Base-by-base conservation (phyloP, 2,113 vertebrate species). In the Cheilinus undulatus region DNA sequence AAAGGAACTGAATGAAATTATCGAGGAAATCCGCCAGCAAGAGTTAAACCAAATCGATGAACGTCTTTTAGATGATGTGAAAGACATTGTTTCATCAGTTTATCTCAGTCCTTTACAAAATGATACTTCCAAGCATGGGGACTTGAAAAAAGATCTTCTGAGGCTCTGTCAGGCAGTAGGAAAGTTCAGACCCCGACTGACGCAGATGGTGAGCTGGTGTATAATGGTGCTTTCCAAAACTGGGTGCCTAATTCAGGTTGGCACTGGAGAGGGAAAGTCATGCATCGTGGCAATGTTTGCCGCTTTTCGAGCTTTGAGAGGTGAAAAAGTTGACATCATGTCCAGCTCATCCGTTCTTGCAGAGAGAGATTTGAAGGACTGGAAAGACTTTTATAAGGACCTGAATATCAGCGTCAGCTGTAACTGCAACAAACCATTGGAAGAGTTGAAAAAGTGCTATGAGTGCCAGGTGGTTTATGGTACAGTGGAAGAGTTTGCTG, bases 221-320 rank as follows among this genome's bases (percentile, higher is more conserved):
- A 38, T 91, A 7, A 73, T 92, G 76, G 90, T 76, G 71, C 86
- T 88, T 15, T 91, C 91, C 12, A 2, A 48, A 51, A 70, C 83
- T 17, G 89, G 88, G 0, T 40, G 11, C 2, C 38, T 93, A 17
- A 45, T 93, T 45, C 86, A 93, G 56, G 80, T 92, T 14, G 61
- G 68, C 7, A 91, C 91, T 10, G 89, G 90, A 48, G 91, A 92
- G 46, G 92, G 87, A 1, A 93, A 93, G 78, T 89, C 92, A 0
- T 91, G 91, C 5, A 86, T 89, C 1, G 83, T 92, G 42, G 91
- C 90, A 5, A 92, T 93, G 92, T 91, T 92, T 80, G 89, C 92
- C n/a, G 91, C 91, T 14, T 88, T 66, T 56, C 4, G 73, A 54
- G 91, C 69, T 0, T 2, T 57, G 59, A 66, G 2, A 19, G 63